Evolutionary conservation across 2,113 vertebrate genomes (phyloP), one percentile per base, ranked within the genome.

Genomic region (Prolemur simus): DNA sequence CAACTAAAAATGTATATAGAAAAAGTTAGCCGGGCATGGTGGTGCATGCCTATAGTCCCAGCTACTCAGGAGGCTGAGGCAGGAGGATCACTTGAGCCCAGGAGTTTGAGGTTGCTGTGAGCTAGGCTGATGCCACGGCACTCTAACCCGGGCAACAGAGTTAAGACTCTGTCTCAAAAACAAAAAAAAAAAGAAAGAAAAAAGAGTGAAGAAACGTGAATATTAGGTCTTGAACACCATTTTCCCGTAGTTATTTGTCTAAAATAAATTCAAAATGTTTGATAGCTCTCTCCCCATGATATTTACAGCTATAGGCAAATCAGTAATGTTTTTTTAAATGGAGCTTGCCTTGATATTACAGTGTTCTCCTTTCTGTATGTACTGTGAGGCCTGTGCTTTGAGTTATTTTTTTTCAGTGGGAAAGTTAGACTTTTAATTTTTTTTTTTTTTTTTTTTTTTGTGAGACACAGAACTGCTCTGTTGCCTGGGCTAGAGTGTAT

Each of bases 241-340:
- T 97, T 92, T 58, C 39, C 15, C 18, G 12, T 80, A 76, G 17
- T 95, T 74, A 81, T 49, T 68, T 87, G 74, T 94, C 37, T 89
- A 87, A 84, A 86, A 89, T 77, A 94, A 83, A 37, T 89, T 96
- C 0, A 77, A 42, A 97, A 87, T 95, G 15, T 92, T 96, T 71
- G 56, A 21, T 86, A 83, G 34, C 8, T 87, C 4, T 96, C 21
- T 58, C 29, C 20, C 21, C 8, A 64, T 95, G 64, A 87, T 56
- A 68, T 94, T 96, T 96, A 78, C 0, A 93, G n/a, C 34, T 78
- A 4, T 78, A 83, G 23, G 9, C 17, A 95, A 91, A 49, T 90
- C 15, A 88, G 52, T 93, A 69, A 64, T 92, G 21, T 77, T 91
- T 95, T 91, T 34, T 71, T 29, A 39, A 63, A 60, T 64, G 54